These are phyloP conservation scores for Amiota communis DNA, from an alignment of 2,888 invertebrate species.

Conservation along the genomic window DNA sequence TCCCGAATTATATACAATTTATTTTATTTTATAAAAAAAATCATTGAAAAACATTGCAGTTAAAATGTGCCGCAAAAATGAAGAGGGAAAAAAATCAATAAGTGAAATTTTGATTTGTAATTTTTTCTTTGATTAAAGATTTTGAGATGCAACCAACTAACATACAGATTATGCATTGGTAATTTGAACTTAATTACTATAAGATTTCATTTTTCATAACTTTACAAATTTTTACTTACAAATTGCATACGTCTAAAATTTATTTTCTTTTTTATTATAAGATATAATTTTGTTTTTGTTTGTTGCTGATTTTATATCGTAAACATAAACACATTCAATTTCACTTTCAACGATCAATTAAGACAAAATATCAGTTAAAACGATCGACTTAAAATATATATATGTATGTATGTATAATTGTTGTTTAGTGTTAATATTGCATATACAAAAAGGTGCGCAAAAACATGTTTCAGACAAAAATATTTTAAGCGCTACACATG, in stretches of 20 bases:
- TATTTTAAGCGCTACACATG: too few species aligned
- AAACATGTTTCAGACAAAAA: background rate
- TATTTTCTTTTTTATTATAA: conserved; percentile 26
- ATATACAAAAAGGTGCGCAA: conserved; percentile 56
- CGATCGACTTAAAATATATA: background rate
- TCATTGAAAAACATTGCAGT: too few species aligned
- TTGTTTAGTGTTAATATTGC: conserved; percentile 48
- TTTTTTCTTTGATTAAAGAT: too few species aligned
- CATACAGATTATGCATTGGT: too few species aligned
- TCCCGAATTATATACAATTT: too few species aligned
- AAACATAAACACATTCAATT: background rate
- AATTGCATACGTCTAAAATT: conserved; percentile 18
- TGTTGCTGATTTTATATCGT: background rate
- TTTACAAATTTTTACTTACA: conserved; percentile 25
- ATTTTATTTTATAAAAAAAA: too few species aligned
- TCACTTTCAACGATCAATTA: background rate
- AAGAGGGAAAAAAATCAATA: background rate
- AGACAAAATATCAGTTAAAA: conserved; percentile 9
- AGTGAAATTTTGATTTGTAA: too few species aligned
- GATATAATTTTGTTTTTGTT: background rate
- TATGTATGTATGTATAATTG: background rate
- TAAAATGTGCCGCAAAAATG: too few species aligned
- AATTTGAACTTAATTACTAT: too few species aligned
- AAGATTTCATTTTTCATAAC: background rate
- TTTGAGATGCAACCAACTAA: too few species aligned